Evolutionary conservation across 2,888 invertebrate species (phyloP), one percentile per base, ranked within the genome.

Genomic region (Eristalis intricaria): DNA sequence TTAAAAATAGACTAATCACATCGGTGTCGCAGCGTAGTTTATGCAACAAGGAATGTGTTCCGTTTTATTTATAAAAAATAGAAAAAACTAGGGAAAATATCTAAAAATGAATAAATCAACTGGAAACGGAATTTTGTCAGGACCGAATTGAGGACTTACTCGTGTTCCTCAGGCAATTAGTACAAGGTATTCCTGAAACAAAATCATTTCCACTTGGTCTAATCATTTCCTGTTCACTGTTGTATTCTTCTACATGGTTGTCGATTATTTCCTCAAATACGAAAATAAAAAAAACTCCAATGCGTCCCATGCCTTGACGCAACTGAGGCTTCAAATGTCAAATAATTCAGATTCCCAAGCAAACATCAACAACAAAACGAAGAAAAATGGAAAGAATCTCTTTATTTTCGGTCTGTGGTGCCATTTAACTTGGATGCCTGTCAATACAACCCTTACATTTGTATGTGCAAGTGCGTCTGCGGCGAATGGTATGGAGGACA

Each of bases 371-470:
- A 19, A 29, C 32, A 63, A 63, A 69, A 68, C 61, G 35, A 43
- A 77, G 22, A 63, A 66, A 32, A 50, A 50, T 50, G 65, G 68
- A 23, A 78, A 74, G 78, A 76, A 84, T 84, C 84, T 75, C 80
- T 84, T 77, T 56, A 82, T 82, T 75, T 77, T 75, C 7, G 50
- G 40, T 64, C 64, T 81, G 64, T 79, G 69, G 74, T 79, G 69
- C 32, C 58, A 69, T 82, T 82, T 73, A 74, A 78, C 78, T 82
- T 78, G 78, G 82, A 86, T 86, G 81, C 74, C 74, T 82, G 85
- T 86, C 85, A 86, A 86, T 86, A 82, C 70, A 73, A 43, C 71
- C 38, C n/a, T 32, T 64, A 23, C 13, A 35, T 35, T 43, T 32
- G 58, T 63, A 38, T 2, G 32, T 32, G 7, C 64, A 1, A 63